phyloP scores from a whole-genome alignment of 2,888 invertebrate genomes.

The Drosophila nigricruria region DNA sequence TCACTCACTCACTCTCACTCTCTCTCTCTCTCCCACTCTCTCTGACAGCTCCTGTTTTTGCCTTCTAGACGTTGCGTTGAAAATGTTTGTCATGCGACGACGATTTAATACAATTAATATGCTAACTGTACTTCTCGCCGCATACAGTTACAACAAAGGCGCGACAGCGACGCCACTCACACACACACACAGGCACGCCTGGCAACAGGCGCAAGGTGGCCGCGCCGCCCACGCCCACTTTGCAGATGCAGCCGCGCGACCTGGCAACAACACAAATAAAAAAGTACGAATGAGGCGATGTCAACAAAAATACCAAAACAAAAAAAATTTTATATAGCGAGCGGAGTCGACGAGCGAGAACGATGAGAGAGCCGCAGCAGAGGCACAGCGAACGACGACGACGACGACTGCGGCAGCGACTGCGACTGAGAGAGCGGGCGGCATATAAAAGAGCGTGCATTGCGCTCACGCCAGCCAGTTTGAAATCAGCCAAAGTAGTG shows the following conservation, averaged over 20 bases:
- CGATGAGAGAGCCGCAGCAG: slow-evolving; percentile 11
- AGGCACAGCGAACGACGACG: slow-evolving; percentile 7
- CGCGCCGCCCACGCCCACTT: slow-evolving; percentile 26
- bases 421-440: slow-evolving; percentile 43
- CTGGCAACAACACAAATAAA: slow-evolving; percentile 32
- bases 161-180: slow-evolving; percentile 42
- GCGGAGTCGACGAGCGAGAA: slow-evolving; percentile 22
- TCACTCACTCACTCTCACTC: neutral
- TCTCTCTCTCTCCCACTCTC: too few species aligned
- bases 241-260: slow-evolving; percentile 33
- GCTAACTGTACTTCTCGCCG: slow-evolving; percentile 78
- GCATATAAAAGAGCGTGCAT: slow-evolving; percentile 55
- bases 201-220: slow-evolving; percentile 76
- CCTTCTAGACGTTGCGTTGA: slow-evolving; percentile 24
- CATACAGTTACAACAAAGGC: slow-evolving; percentile 71
- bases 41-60: slow-evolving; percentile 13
- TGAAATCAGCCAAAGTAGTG: slow-evolving; percentile 52
- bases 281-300: slow-evolving; percentile 82
- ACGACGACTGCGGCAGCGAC: neutral
- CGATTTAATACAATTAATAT: slow-evolving; percentile 81
- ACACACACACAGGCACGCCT: slow-evolving; percentile 32
- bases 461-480: slow-evolving; percentile 61
- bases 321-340: slow-evolving; percentile 53
- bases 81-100: slow-evolving; percentile 60
- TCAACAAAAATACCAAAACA: slow-evolving; percentile 84